Percentiles rank a stretch among this genome's conserved stretches.
Evolutionary conservation across 2,888 invertebrate species (phyloP).

Genomic region (Griposia aprilina): DNA sequence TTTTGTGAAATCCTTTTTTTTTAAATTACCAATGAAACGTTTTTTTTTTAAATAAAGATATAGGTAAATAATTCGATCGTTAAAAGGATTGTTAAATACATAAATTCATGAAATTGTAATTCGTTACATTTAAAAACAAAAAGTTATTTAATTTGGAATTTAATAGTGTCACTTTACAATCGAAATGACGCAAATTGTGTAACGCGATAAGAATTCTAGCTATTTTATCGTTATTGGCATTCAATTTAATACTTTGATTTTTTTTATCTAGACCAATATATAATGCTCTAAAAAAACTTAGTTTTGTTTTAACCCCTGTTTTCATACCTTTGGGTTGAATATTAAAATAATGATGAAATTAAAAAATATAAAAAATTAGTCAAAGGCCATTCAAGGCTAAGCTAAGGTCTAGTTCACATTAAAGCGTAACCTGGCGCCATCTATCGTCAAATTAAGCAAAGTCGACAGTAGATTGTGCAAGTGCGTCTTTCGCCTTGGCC

Average conservation of each 20-base stretch:
- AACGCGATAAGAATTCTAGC: slow-evolving; percentile 37
- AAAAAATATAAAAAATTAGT: background rate
- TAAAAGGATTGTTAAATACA: background rate
- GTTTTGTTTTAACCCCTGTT: background rate
- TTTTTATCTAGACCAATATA: slow-evolving; percentile 32
- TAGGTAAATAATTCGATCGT: background rate
- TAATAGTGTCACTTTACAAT: slow-evolving; percentile 30
- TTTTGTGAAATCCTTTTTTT: too few species aligned
- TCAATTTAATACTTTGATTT: background rate
- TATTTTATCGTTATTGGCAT: slow-evolving; percentile 25
- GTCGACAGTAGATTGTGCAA: slow-evolving; percentile 60
- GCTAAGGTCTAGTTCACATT: slow-evolving; percentile 10
- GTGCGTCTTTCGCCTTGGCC: slow-evolving; percentile 74
- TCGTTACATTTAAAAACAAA: background rate
- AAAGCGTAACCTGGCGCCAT: slow-evolving; percentile 52
- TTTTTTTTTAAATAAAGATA: background rate
- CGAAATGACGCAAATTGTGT: slow-evolving; percentile 45
- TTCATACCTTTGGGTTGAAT: background rate
- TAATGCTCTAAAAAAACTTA: background rate
- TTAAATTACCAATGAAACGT: background rate
- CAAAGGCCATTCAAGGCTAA: background rate
- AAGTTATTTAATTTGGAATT: background rate
- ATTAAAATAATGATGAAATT: too few species aligned
- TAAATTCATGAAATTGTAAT: background rate
- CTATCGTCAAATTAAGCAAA: slow-evolving; percentile 52